A percentile compares a stretch with the other conserved stretches of the same genome.
These are phyloP conservation scores for Trichopria drosophilae DNA, from an alignment of 2,888 invertebrate species.

Conservation along the genomic window DNA sequence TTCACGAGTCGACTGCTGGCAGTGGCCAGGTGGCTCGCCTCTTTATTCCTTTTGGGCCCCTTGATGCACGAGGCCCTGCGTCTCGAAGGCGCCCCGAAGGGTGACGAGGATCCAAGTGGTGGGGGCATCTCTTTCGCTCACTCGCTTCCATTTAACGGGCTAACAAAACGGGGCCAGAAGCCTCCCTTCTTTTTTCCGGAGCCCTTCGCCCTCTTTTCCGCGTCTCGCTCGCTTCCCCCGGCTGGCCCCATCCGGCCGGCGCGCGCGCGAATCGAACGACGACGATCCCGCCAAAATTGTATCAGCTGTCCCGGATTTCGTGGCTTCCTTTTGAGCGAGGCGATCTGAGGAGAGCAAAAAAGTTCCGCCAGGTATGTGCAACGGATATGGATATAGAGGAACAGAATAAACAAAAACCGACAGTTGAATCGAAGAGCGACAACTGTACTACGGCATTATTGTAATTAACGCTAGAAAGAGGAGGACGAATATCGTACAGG, in stretches of 20 bases:
- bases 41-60: conserved; percentile 56
- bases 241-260: conserved; percentile 15
- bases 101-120: conserved; percentile 35
- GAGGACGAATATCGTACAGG: no score
- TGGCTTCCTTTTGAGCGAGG: no score
- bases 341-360: no score
- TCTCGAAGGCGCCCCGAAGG: conserved; percentile 46
- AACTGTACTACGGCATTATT: no score
- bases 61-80: conserved; percentile 44
- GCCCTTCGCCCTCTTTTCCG: not conserved
- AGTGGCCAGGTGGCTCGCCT: conserved; percentile 53
- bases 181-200: conserved; percentile 23
- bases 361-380: no score
- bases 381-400: no score
- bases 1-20: conserved; percentile 51
- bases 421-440: conserved; percentile 10
- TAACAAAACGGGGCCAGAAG: conserved; percentile 43
- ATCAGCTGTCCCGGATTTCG: conserved; percentile 55
- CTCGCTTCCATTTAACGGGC: conserved; percentile 56
- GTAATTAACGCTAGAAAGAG: conserved; percentile 11
- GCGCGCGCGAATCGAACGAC: conserved; percentile 18
- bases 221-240: conserved; percentile 3
- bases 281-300: conserved; percentile 53
- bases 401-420: not conserved
- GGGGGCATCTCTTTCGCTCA: conserved; percentile 47